Conservation (phyloP, 2,888 invertebrate species). For the Phrixothrix hirtus region DNA sequence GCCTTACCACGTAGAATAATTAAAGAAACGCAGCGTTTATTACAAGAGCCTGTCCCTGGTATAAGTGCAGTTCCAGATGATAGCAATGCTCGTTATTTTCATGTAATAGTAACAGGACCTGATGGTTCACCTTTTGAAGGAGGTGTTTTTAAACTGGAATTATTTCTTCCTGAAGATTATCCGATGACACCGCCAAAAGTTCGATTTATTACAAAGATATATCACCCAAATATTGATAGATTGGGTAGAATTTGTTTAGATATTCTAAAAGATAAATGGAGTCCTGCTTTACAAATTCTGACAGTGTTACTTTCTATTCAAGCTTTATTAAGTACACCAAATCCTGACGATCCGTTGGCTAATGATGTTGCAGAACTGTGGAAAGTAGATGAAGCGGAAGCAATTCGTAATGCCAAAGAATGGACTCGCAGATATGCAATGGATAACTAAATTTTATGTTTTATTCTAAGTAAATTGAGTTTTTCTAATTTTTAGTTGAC, state of each 20-base stretch:
- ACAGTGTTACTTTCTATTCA: conserved; percentile 98
- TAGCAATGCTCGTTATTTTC: conserved; percentile 94
- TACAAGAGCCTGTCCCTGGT: conserved; percentile 97
- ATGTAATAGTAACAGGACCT: conserved; percentile 93
- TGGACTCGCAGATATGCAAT: conserved; percentile 94
- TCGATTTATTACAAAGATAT: conserved; percentile 99
- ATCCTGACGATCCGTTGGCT: conserved; percentile 97
- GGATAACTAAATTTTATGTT: no score
- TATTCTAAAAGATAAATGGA: conserved; percentile 98
- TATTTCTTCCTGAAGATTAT: conserved; percentile 99
- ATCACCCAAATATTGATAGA: conserved; percentile 99
- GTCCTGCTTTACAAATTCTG: conserved; percentile 98
- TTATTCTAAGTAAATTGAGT: no score
- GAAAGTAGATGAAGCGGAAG: conserved; percentile 97
- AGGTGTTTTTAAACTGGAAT: conserved; percentile 95
- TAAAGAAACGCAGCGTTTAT: conserved; percentile 96
- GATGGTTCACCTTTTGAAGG: conserved; percentile 98
- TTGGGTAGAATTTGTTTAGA: conserved; percentile 98
- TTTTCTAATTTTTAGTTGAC: no score
- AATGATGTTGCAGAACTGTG: conserved; percentile 99
- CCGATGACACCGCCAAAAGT: conserved; percentile 99
- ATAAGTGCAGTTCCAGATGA: conserved; percentile 97
- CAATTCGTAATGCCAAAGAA: conserved; percentile 91
- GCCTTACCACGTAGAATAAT: conserved; percentile 88
- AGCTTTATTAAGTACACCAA: conserved; percentile 96